A percentile compares a stretch with the other conserved stretches of the same genome.
Conservation (phyloP, 1,140 invertebrate species). For the Drosophila repleta region DNA sequence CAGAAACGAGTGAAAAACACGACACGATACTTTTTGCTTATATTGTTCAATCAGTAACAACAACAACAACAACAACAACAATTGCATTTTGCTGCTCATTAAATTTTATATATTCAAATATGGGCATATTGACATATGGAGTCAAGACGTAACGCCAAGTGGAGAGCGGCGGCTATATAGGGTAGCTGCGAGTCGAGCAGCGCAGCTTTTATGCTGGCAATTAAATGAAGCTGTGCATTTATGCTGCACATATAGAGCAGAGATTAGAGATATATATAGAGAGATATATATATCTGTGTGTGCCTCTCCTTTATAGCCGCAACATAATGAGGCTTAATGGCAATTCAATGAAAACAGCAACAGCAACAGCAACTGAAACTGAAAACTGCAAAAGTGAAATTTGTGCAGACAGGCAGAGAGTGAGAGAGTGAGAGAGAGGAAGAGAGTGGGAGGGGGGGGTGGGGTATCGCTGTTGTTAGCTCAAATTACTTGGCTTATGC, state of each 20-base stretch:
- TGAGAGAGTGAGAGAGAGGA: background rate
- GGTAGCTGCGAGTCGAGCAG: conserved; percentile 1
- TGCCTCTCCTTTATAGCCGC: conserved; percentile 10
- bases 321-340: conserved; percentile 45
- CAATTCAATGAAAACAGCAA: conserved; percentile 52
- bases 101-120: background rate
- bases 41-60: conserved; percentile 31
- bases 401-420: conserved; percentile 16
- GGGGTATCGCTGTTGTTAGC: too few species aligned
- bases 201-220: conserved; percentile 17
- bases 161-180: background rate
- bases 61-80: conserved; percentile 15
- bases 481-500: too few species aligned
- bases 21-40: conserved; percentile 29
- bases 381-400: conserved; percentile 46
- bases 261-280: conserved; percentile 7
- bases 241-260: conserved; percentile 26
- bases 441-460: background rate
- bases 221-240: conserved; percentile 48
- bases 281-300: background rate
- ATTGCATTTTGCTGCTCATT: background rate
- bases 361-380: conserved; percentile 38
- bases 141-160: background rate
- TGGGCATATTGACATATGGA: background rate
- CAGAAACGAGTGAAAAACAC: conserved; percentile 41